Evolutionary conservation across 2,888 invertebrate species (phyloP).

Genomic region (Ditylenchus weischeri): DNA sequence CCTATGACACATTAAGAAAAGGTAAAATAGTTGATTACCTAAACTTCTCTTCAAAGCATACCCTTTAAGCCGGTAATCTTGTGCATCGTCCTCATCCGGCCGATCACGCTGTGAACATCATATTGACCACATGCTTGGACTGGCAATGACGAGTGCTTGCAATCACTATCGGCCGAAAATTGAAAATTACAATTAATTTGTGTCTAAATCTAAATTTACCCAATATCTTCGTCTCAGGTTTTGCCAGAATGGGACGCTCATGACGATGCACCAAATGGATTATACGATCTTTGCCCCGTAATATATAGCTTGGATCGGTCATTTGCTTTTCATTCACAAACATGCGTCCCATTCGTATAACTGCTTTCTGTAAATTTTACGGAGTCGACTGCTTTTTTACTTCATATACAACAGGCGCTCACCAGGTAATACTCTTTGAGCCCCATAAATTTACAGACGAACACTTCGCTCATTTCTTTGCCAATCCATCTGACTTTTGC

Average conservation of each 20-base stretch:
- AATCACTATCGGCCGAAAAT: slow-evolving; percentile 94
- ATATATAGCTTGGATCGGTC: slow-evolving; percentile 73
- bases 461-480: slow-evolving; percentile 48
- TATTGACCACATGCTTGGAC: slow-evolving; percentile 93
- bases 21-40: neutral
- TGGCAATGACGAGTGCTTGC: slow-evolving; percentile 56
- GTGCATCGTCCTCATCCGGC: slow-evolving; percentile 29
- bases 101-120: slow-evolving; percentile 85
- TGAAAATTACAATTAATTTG: slow-evolving; percentile 67
- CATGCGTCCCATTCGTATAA: slow-evolving; percentile 83
- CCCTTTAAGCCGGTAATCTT: slow-evolving; percentile 59
- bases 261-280: slow-evolving; percentile 50
- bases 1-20: slow-evolving; percentile 49
- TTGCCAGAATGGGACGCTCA: slow-evolving; percentile 49
- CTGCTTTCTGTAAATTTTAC: slow-evolving; percentile 71
- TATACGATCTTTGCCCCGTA: slow-evolving; percentile 69
- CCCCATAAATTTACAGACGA: slow-evolving; percentile 48
- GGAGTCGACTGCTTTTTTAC: neutral
- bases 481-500: slow-evolving; percentile 48
- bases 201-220: neutral
- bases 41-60: slow-evolving; percentile 65
- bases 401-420: slow-evolving; percentile 14
- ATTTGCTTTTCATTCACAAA: slow-evolving; percentile 90
- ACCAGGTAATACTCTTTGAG: slow-evolving; percentile 51
- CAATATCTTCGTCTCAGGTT: slow-evolving; percentile 16